phyloP scores from a whole-genome alignment of 2,797 vertebrate species.

The Acrossocheilus fasciatus region DNA sequence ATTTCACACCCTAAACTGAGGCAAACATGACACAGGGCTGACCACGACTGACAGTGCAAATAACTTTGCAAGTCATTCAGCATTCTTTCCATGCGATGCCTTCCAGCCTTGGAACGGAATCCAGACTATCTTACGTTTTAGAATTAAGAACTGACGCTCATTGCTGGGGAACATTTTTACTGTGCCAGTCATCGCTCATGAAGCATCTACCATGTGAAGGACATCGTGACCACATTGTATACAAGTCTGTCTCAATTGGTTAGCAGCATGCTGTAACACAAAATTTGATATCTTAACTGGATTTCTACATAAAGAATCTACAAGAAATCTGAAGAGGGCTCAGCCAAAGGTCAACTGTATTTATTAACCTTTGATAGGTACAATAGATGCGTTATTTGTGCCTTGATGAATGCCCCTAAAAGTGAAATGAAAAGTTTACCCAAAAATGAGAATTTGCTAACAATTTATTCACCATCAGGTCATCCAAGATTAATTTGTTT shows the following conservation, averaged over 20 bases:
- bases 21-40: constrained; percentile 41
- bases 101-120: constrained; percentile 31
- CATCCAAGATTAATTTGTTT: neutral
- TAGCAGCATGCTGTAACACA: constrained; percentile 20
- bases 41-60: constrained; percentile 46
- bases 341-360: constrained; percentile 13
- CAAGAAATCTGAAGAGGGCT: constrained; percentile 22
- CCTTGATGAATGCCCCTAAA: neutral
- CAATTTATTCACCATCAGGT: neutral
- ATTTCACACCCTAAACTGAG: constrained; percentile 45
- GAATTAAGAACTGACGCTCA: constrained; percentile 50
- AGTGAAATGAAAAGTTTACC: neutral
- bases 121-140: constrained; percentile 45
- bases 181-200: constrained; percentile 47
- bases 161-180: constrained; percentile 33
- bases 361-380: constrained; percentile 2
- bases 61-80: constrained; percentile 45
- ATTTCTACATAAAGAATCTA: neutral
- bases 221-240: constrained; percentile 43
- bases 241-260: constrained; percentile 23
- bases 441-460: neutral
- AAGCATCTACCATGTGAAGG: constrained; percentile 33
- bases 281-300: neutral
- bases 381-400: neutral
- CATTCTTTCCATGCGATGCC: constrained; percentile 50